A percentile compares a stretch with the other conserved stretches of the same genome.
Evolutionary conservation across 2,888 invertebrate genomes (phyloP).

Genomic region (Acanthosepion esculentum): DNA sequence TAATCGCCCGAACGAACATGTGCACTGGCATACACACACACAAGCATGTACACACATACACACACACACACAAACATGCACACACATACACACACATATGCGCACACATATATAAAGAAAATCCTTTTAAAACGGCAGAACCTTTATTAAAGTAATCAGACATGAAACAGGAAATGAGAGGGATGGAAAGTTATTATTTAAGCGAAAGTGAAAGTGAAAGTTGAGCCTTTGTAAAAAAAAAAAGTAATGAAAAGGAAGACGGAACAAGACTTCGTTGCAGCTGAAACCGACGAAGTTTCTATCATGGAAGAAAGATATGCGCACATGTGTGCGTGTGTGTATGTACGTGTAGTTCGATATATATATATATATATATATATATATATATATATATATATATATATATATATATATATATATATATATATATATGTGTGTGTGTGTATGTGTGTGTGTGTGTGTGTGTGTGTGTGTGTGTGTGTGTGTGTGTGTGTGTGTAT

Average conservation of each 20-base stretch:
- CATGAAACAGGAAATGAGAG: neutral
- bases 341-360: neutral
- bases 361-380: constrained; percentile 46
- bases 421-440: constrained; percentile 48
- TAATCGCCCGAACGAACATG: neutral
- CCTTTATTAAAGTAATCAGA: neutral
- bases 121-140: neutral
- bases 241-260: neutral
- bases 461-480: neutral
- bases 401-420: constrained; percentile 41
- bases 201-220: neutral
- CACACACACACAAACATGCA: neutral
- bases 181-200: neutral
- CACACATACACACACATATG: neutral
- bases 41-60: neutral
- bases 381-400: constrained; percentile 38
- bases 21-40: neutral
- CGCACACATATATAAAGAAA: neutral
- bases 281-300: neutral
- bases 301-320: neutral
- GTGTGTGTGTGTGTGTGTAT: neutral
- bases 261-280: neutral
- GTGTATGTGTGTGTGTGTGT: constrained; percentile 48
- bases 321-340: neutral
- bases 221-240: neutral